Evolutionary conservation across 2,113 vertebrate species (phyloP), one percentile per base, ranked within the genome.

Genomic region (Aramus guarauna): DNA sequence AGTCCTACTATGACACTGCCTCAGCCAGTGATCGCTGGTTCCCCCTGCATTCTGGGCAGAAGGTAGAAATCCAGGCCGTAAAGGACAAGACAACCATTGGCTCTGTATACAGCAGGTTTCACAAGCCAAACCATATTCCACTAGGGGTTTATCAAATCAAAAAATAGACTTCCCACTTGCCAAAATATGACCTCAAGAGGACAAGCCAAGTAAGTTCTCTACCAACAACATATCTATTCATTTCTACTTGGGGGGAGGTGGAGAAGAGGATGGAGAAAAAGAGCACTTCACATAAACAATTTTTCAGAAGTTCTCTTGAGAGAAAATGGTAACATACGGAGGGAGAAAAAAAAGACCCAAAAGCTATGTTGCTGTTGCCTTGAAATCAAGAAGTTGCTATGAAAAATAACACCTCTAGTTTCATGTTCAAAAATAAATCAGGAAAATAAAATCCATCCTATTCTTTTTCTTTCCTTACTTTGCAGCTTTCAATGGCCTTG

Each of bases 71-170:
- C 63, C 26, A 81, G 37, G 34, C 41, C 71, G 29, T 32, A 75
- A 96, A 92, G 83, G 90, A 92, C 85, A 91, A 85, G 93, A 94
- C 88, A 92, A 59, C 71, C 90, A 72, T 4, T 80, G 69, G 92
- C 62, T 90, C 76, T 95, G 52, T 88, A 37, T 22, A 55, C 36
- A 59, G 64, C 50, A 77, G 62, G 12, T 94, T 85, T 59, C 43
- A 92, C 29, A 84, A 73, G 92, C 85, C 94, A 96, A 97, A 94
- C 71, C 84, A 90, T 80, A 97, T 88, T 94, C 81, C 89, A 89
- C 71, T 20, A 85, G 90, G 82, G 64, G 76, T 82, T 96, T 95
- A 93, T 92, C 71, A 88, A 86, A 95, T 79, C 37, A 86, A 94
- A 96, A 96, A 96, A 82, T 36, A 95, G 75, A 85, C 74, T 82